Evolutionary conservation across 1,140 invertebrate species (phyloP), one percentile per base, ranked within the genome.

Genomic region (Meloidogyne hapla): DNA sequence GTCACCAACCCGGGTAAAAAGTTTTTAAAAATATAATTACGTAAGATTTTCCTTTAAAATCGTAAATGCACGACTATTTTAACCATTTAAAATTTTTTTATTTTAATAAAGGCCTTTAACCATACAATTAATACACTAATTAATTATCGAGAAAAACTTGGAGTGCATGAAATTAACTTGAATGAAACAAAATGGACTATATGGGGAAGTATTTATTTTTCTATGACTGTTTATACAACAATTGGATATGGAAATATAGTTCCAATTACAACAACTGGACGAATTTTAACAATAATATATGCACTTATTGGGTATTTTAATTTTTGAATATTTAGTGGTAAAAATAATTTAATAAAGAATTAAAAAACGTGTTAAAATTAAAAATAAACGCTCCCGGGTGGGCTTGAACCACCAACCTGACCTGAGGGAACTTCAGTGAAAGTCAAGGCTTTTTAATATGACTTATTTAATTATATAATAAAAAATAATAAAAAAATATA

Each of bases 211-310:
- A 82, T 80, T 70, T 80, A 80, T 69, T 80, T 69, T 69, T 77
- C 79, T n/a, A 75, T 80, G 72, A 80, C 79, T 40, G 74, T 83
- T 28, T 82, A 82, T 63, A 82, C 81, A 10, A 83, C 81, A 12
- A 83, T 82, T 75, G 94, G 94, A 83, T 95, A 94, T 86, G 94
- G 94, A 13, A 93, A 93, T 83, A 92, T 94, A 38, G 91, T 92
- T 0, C 93, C 93, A 1, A 90, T 91, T 76, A 90, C 90, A 1
- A 91, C 92, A 0, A 88, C 92, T 48, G 94, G 94, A 0, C 92
- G 94, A 87, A 90, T 93, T 38, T 91, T 93, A 0, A 94, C 94
- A 5, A 93, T 95, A 87, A 91, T 92, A 9, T 96, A 95, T 88
- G 94, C 94, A 13, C 67, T 77, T 38, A 77, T 78, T 8, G 76